Conservation (phyloP, 2,888 invertebrate genomes). For the Tetragonula carbonaria region DNA sequence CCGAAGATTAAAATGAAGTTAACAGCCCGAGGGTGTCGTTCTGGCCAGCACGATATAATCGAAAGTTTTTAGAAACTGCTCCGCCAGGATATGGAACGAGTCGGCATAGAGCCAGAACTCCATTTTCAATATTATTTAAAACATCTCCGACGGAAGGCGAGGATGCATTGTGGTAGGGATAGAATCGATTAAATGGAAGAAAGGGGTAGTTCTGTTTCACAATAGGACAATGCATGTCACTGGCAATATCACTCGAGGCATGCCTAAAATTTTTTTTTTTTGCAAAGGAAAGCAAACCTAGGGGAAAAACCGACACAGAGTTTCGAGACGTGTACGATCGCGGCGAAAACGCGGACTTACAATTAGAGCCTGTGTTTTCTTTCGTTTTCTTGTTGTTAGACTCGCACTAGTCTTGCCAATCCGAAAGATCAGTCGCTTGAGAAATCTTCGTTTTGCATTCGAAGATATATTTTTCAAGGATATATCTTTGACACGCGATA, state of each 20-base stretch:
- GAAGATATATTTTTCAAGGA: neutral
- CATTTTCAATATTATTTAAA: slow-evolving; percentile 81
- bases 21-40: slow-evolving; percentile 46
- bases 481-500: neutral
- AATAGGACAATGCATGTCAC: slow-evolving; percentile 79
- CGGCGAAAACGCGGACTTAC: slow-evolving; percentile 25
- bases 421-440: neutral
- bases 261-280: slow-evolving; percentile 67
- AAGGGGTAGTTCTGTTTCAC: slow-evolving; percentile 71
- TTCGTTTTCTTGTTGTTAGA: slow-evolving; percentile 43
- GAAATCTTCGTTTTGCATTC: neutral
- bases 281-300: slow-evolving; percentile 40
- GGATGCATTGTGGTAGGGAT: slow-evolving; percentile 14
- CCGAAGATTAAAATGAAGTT: slow-evolving; percentile 53
- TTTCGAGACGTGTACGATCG: slow-evolving; percentile 51
- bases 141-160: slow-evolving; percentile 61
- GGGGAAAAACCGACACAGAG: slow-evolving; percentile 17
- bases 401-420: neutral
- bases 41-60: slow-evolving; percentile 50
- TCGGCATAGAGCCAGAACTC: slow-evolving; percentile 77
- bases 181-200: slow-evolving; percentile 67
- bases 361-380: slow-evolving; percentile 38
- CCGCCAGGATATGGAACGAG: slow-evolving; percentile 68
- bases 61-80: slow-evolving; percentile 59
- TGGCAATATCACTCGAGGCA: slow-evolving; percentile 78